Conservation (phyloP, 2,888 invertebrate genomes). For the Matsumyia berberina region DNA sequence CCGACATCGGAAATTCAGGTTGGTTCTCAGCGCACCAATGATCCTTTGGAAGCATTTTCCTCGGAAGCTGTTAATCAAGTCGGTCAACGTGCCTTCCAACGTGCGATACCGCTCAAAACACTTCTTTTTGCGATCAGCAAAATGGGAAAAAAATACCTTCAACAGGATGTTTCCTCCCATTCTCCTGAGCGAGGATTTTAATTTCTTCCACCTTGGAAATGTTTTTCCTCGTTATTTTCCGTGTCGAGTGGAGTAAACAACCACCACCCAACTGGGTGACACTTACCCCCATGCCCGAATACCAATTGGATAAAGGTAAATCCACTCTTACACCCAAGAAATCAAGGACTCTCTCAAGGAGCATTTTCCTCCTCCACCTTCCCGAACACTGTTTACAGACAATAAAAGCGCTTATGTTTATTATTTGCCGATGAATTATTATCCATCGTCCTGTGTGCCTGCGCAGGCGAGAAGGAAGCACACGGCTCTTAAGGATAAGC, state of each 20-base stretch:
- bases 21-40: background rate
- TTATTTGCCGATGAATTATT: conserved; percentile 82
- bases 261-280: conserved; percentile 18
- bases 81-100: conserved; percentile 32
- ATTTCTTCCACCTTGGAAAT: conserved; percentile 1
- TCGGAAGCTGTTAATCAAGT: conserved; percentile 46
- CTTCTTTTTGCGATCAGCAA: conserved; percentile 27
- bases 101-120: conserved; percentile 4
- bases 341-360: background rate
- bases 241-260: conserved; percentile 4
- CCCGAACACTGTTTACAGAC: conserved; percentile 71
- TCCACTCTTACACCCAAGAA: conserved; percentile 6
- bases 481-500: conserved; percentile 13
- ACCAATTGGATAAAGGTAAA: conserved; percentile 30
- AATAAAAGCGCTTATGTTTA: conserved; percentile 82
- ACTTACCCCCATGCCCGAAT: conserved; percentile 1
- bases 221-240: background rate
- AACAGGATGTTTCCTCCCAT: background rate
- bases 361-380: background rate
- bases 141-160: conserved; percentile 1
- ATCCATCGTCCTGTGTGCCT: conserved; percentile 36
- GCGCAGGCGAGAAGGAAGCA: background rate
- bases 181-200: conserved; percentile 4
- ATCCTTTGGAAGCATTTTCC: conserved; percentile 16
- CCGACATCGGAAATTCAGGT: conserved; percentile 13